Conservation (phyloP, 1,140 invertebrate genomes). For the Magallana gigas region DNA sequence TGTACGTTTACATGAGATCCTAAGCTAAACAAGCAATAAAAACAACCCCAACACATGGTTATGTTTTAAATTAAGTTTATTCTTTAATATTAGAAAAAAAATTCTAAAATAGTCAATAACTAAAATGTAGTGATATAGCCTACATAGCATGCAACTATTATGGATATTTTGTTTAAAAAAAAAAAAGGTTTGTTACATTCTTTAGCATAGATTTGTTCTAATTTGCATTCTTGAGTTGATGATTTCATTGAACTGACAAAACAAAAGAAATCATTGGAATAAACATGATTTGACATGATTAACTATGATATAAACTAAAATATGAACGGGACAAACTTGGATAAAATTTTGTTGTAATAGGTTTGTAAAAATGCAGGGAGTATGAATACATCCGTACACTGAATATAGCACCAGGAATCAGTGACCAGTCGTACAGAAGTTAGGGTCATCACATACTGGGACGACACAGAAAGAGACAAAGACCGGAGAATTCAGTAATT, state of each 20-base stretch:
- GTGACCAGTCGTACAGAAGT: not conserved
- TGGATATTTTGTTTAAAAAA: not conserved
- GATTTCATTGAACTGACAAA: too few species aligned
- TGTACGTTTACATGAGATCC: not conserved
- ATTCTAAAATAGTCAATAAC: slow-evolving; percentile 23
- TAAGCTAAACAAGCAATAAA: not conserved
- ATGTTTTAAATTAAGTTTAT: not conserved
- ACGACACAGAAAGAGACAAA: not conserved
- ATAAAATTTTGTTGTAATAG: slow-evolving; percentile 19
- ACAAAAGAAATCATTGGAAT: too few species aligned
- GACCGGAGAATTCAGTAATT: not conserved
- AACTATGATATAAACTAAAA: not conserved
- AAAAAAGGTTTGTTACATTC: not conserved
- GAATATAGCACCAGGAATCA: slow-evolving; percentile 29
- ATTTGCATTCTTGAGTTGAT: not conserved
- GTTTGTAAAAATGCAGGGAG: not conserved
- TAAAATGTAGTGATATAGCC: slow-evolving; percentile 4
- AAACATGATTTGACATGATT: too few species aligned
- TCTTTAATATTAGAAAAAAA: slow-evolving; percentile 25
- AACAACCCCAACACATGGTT: not conserved
- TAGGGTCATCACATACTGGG: not conserved
- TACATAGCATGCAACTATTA: slow-evolving; percentile 11
- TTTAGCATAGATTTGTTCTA: not conserved
- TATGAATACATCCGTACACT: slow-evolving; percentile 29
- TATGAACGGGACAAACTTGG: slow-evolving; percentile 22